phyloP scores from a whole-genome alignment of 2,888 invertebrate species.

The Pardosa pseudoannulata region DNA sequence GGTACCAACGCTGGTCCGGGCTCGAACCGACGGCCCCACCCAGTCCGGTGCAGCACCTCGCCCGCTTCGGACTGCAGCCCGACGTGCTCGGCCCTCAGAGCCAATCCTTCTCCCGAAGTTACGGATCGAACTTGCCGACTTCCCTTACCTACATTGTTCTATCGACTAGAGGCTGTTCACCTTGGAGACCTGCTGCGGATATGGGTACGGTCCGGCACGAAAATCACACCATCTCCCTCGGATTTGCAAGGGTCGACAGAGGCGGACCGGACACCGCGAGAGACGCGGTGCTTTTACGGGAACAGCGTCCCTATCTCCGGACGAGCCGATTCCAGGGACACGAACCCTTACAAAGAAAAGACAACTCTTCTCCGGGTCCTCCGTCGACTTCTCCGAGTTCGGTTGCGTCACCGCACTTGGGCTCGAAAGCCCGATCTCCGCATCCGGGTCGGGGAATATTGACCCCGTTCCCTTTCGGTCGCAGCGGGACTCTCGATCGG shows the following conservation, averaged over 20 bases:
- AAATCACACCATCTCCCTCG: constrained; percentile 55
- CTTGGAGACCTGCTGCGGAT: constrained; percentile 88
- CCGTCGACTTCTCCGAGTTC: too few relatives aligned
- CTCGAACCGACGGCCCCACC: too few relatives aligned
- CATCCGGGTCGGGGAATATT: too few relatives aligned
- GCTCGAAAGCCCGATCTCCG: too few relatives aligned
- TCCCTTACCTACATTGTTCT: constrained; percentile 84
- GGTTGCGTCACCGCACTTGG: too few relatives aligned
- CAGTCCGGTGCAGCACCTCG: too few relatives aligned
- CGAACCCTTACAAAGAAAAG: constrained; percentile 79
- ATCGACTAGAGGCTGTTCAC: constrained; percentile 84
- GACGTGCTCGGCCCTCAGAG: constrained; percentile 84
- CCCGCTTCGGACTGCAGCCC: constrained; percentile 81
- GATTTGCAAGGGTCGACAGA: too few relatives aligned
- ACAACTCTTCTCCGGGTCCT: too few relatives aligned
- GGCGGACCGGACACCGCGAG: constrained; percentile 78
- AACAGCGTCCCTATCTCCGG: constrained; percentile 77
- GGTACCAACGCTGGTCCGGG: too few relatives aligned
- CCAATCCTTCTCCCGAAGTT: constrained; percentile 85
- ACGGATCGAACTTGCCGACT: constrained; percentile 83
- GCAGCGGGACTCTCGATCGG: too few relatives aligned
- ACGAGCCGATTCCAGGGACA: constrained; percentile 78
- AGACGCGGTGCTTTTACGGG: constrained; percentile 78
- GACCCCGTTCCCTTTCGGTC: too few relatives aligned
- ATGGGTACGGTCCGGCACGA: constrained; percentile 77